These are phyloP conservation scores for Meloidogyne exigua DNA, from an alignment of 1,140 invertebrate species.

Conservation along the genomic window DNA sequence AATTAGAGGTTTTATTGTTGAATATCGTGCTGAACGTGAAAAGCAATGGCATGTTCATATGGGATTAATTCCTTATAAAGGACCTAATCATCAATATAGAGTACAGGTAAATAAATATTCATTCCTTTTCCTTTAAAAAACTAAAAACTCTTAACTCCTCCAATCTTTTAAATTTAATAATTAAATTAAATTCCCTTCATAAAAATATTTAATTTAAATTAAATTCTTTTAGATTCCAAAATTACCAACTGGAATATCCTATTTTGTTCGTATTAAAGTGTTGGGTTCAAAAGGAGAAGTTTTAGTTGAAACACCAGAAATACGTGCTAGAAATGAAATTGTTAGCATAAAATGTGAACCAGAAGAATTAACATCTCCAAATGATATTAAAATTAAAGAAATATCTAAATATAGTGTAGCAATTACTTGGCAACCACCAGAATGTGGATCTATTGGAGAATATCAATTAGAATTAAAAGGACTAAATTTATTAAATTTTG, in stretches of 20 bases:
- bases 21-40: constrained; percentile 62
- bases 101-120: constrained; percentile 51
- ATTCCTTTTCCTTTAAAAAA: too few relatives aligned
- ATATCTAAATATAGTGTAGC: constrained; percentile 57
- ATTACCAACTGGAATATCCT: constrained; percentile 61
- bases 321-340: constrained; percentile 61
- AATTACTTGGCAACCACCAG: constrained; percentile 58
- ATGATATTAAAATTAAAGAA: constrained; percentile 57
- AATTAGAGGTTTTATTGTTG: constrained; percentile 63
- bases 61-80: constrained; percentile 58
- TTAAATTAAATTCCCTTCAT: too few relatives aligned
- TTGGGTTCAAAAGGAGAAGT: constrained; percentile 61
- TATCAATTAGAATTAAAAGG: constrained; percentile 62
- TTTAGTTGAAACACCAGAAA: constrained; percentile 62
- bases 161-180: not conserved
- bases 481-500: constrained; percentile 47
- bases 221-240: constrained; percentile 58
- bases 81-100: constrained; percentile 63
- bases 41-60: constrained; percentile 61
- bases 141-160: too few relatives aligned
- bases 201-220: not conserved
- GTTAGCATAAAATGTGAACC: constrained; percentile 61
- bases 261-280: constrained; percentile 63
- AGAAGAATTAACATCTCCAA: constrained; percentile 61
- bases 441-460: constrained; percentile 60